phyloP scores from a whole-genome alignment of 30 jellyfish, hydroid and myxozoan genomes.

The Pseudorhiza aurosa region DNA sequence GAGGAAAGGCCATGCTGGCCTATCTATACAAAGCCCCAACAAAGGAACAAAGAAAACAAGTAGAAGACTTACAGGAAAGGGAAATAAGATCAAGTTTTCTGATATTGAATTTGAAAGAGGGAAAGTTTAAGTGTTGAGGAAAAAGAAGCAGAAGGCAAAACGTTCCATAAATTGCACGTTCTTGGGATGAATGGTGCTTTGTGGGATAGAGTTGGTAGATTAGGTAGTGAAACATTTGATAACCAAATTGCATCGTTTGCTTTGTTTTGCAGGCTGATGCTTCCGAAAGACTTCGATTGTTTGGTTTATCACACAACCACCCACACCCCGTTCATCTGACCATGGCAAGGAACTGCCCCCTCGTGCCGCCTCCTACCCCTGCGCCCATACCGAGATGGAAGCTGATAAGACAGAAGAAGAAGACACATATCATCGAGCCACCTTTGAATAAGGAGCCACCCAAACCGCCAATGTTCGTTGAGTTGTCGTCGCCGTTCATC shows the following conservation, averaged over 20 bases:
- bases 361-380: conserved; percentile 94
- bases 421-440: conserved; percentile 76
- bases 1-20: too few species aligned
- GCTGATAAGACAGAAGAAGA: conserved; percentile 86
- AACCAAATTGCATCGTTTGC: not conserved
- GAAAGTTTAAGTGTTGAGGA: too few species aligned
- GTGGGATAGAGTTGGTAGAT: too few species aligned
- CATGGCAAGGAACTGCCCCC: conserved; percentile 83
- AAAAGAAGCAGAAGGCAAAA: too few species aligned
- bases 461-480: conserved; percentile 85
- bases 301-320: conserved; percentile 80
- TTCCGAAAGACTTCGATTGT: conserved; percentile 77
- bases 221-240: too few species aligned
- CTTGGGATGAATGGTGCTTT: too few species aligned
- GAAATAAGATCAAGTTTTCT: too few species aligned
- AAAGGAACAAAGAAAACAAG: too few species aligned
- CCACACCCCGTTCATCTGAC: conserved; percentile 81
- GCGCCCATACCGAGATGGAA: conserved; percentile 90
- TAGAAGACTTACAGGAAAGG: too few species aligned
- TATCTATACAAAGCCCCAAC: too few species aligned
- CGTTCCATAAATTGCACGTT: too few species aligned
- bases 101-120: too few species aligned
- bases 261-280: conserved; percentile 76
- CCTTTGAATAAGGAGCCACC: conserved; percentile 64
- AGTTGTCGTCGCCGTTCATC: conserved; percentile 81